Percentiles rank a stretch among this genome's conserved stretches.
phyloP scores from a whole-genome alignment of 2,888 invertebrate genomes.

The Oasisia sp. region DNA sequence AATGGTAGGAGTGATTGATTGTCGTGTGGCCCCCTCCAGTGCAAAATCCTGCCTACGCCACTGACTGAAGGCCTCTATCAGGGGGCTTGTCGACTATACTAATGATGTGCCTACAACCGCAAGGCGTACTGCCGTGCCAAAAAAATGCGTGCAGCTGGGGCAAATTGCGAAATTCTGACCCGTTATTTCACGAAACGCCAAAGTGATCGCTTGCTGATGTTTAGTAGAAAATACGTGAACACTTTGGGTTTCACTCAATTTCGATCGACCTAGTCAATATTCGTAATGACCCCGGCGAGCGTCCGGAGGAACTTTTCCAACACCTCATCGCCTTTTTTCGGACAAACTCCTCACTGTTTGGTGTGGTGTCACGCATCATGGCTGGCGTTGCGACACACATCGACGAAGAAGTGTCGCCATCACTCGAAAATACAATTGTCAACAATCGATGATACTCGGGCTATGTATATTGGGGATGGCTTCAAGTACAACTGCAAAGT shows the following conservation, averaged over 20 bases:
- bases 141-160: too few relatives aligned
- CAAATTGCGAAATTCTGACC: too few relatives aligned
- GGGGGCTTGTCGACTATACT: too few relatives aligned
- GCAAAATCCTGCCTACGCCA: too few relatives aligned
- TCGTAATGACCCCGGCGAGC: constrained; percentile 35
- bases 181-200: too few relatives aligned
- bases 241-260: constrained; percentile 37
- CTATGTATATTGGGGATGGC: neutral
- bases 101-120: too few relatives aligned
- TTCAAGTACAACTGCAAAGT: neutral
- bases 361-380: constrained; percentile 39
- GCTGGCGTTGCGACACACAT: constrained; percentile 30
- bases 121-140: too few relatives aligned
- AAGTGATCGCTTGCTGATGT: constrained; percentile 23
- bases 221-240: constrained; percentile 33
- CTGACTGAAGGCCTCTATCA: too few relatives aligned
- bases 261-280: constrained; percentile 31
- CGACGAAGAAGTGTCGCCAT: constrained; percentile 39
- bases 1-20: too few relatives aligned
- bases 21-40: too few relatives aligned
- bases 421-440: constrained; percentile 40
- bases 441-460: neutral
- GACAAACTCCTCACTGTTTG: constrained; percentile 37
- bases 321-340: constrained; percentile 38
- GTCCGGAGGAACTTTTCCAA: constrained; percentile 41